Conservation (phyloP, 2,113 vertebrate genomes). For the Heteronetta atricapilla region DNA sequence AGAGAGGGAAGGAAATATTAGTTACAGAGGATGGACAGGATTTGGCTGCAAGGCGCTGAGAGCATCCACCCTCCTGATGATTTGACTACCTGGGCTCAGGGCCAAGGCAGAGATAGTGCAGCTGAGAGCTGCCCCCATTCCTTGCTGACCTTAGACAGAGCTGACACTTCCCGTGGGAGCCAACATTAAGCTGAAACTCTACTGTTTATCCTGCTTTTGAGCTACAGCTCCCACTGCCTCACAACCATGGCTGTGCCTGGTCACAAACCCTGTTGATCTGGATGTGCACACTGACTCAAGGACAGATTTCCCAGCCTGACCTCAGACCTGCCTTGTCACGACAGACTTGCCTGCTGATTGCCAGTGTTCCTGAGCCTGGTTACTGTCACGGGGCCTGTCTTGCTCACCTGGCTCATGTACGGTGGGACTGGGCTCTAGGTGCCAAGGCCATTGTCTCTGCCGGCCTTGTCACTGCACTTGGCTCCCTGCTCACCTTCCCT, state of each 20-base stretch:
- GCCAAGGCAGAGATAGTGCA: background rate
- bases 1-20: background rate
- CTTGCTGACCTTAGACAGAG: background rate
- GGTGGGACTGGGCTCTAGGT: background rate
- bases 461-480: background rate
- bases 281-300: background rate
- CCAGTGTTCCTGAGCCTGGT: background rate
- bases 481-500: background rate
- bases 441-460: background rate
- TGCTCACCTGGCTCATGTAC: background rate
- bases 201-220: background rate
- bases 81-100: background rate
- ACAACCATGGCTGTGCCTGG: background rate
- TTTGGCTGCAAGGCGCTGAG: background rate
- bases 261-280: background rate
- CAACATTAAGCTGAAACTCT: fast-evolving
- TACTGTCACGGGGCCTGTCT: background rate
- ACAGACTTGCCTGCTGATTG: background rate
- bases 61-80: background rate
- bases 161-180: background rate
- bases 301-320: background rate
- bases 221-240: background rate
- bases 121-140: background rate
- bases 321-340: background rate
- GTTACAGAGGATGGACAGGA: background rate